Base-by-base conservation (phyloP, 1,140 invertebrate genomes). In the Zaprionus inermis region DNA sequence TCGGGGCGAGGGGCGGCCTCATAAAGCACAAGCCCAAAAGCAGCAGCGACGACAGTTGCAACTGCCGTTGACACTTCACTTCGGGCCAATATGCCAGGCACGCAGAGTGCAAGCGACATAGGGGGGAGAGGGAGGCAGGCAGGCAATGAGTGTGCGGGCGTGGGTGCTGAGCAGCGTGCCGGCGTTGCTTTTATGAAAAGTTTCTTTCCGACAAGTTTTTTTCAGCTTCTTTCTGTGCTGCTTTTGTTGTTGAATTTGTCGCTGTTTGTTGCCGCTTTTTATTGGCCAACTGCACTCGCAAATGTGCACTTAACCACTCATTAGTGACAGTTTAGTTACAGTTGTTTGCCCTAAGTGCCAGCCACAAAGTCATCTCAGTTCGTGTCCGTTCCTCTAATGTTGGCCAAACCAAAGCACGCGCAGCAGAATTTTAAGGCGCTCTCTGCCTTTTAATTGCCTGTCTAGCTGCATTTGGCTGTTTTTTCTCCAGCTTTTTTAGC, bases 21-120 rank as follows among this genome's bases (percentile, higher is more conserved):
- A 85, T 85, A 85, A 85, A 86, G 70, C 81, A 44, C 38, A 81
- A 68, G 70, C 73, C 77, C 68, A 72, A 76, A 76, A 60, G 69
- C 68, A 44, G n/a, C 38, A 44, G n/a, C 38, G 56, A 34, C 60
- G 68, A 73, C 83, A 88, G 76, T 88, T 88, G 76, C 61, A 49
- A 83, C 79, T 88, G 83, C 70, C 80, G 83, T 83, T 88, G 84
- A 88, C 83, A 88, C 83, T 88, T 88, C 72, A 77, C 84, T 77
- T 66, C 11, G 73, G 56, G 79, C 83, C 83, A 86, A 88, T 88
- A 88, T 88, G 81, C 83, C 81, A 69, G 52, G 64, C 83, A 88
- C 63, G 67, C 72, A 78, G 69, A 52, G 20, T 49, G 44, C 46
- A 54, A 1, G 12, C 3, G 12, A 4, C 5, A 20, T 7, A 34